Conservation (phyloP, 2,888 invertebrate species). For the Dasypogon diadema region DNA sequence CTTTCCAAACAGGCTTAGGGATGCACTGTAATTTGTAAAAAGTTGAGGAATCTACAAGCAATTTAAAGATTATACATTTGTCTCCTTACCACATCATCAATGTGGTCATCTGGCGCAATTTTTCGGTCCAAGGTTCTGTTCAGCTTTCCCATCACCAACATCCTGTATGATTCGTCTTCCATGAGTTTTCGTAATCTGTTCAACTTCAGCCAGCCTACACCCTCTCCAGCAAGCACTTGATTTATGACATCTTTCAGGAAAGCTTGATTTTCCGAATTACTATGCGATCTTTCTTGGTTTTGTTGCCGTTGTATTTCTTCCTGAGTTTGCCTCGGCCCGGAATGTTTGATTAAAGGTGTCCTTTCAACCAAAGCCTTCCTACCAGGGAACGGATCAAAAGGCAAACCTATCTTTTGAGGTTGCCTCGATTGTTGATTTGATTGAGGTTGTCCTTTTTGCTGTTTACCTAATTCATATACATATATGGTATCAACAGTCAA, state of each 20-base stretch:
- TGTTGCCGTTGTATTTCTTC: slow-evolving; percentile 78
- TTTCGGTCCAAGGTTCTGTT: slow-evolving; percentile 94
- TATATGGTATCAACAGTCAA: slow-evolving; percentile 6
- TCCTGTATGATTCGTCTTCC: slow-evolving; percentile 99
- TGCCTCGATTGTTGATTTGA: slow-evolving; percentile 66
- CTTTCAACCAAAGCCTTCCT: slow-evolving; percentile 89
- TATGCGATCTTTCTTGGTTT: slow-evolving; percentile 78
- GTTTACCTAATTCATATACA: slow-evolving; percentile 55
- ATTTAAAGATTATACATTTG: too few species aligned
- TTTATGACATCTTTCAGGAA: slow-evolving; percentile 88
- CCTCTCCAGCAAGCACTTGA: slow-evolving; percentile 67
- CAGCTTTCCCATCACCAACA: slow-evolving; percentile 93
- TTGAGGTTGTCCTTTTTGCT: slow-evolving; percentile 62
- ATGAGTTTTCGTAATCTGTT: slow-evolving; percentile 93
- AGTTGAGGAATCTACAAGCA: neutral
- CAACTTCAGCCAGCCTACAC: slow-evolving; percentile 94
- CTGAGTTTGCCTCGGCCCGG: slow-evolving; percentile 75
- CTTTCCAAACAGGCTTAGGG: slow-evolving; percentile 93
- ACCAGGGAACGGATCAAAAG: slow-evolving; percentile 84
- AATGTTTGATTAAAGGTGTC: slow-evolving; percentile 88
- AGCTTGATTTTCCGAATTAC: slow-evolving; percentile 91
- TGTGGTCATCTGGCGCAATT: slow-evolving; percentile 94
- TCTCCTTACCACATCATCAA: slow-evolving; percentile 90
- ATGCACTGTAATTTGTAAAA: slow-evolving; percentile 74
- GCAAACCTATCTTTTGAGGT: slow-evolving; percentile 65